Base-by-base conservation (phyloP, 1,140 invertebrate species). In the Neotoxoptera formosana region DNA sequence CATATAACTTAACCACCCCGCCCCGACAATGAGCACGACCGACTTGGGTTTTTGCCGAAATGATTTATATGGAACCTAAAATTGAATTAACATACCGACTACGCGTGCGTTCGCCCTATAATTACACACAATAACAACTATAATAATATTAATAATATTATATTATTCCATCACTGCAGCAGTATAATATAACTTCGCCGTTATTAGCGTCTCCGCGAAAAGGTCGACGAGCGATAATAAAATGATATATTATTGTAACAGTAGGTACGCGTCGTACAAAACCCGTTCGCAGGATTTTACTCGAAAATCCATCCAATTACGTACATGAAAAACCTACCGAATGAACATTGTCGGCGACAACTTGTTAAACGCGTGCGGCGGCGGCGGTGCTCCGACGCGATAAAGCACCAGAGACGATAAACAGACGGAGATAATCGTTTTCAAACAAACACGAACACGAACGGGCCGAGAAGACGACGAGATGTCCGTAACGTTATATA, bases 121-220 rank as follows among this genome's bases (percentile, higher is more conserved):
- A 88, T 88, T 88, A 88, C 45, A 48, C 30, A n/a, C 4, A n/a
- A 48, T 2, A 11, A 25, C 21, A 23, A 56, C 1, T 7, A 30
- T 9, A 60, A 30, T 30, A 60, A 30, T 60, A 60, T 9, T 83
- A 36, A 34, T 83, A 21, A 51, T 51, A 36, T 21, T 53, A 34
- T 51, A 51, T 34, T 88, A 34, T 23, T 83, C 21, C 3, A 88
- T 51, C 30, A 3, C 86, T n/a, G 14, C 17, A 17, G 11, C 86
- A 8, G 30, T 7, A 2, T 41, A 41, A 41, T 41, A 41, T 41
- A 41, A n/a, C n/a, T n/a, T 41, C 41, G 21, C 23, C 2, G 1
- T 87, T 41, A 41, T 87, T 51, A 53, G 87, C n/a, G n/a, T 89
- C n/a, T 53, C n/a, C 17, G 48, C 87, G 9, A 89, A 89, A 56